phyloP scores from a whole-genome alignment of 2,797 vertebrate species.

The Clarias laeviceps region DNA sequence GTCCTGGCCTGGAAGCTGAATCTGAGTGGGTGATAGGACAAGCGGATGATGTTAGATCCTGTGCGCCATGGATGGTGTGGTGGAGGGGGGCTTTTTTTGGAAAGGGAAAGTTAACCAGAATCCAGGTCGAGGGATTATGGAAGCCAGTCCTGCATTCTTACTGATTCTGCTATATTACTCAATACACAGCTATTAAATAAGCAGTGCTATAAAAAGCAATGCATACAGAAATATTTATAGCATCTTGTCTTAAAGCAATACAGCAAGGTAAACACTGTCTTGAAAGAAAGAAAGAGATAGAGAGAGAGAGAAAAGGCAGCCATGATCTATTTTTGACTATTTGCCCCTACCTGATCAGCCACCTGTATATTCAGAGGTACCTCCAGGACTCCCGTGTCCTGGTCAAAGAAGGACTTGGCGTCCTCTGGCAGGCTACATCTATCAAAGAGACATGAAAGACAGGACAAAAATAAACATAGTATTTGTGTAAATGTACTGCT shows the following conservation, averaged over 20 bases:
- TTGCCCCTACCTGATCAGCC: slow-evolving; percentile 81
- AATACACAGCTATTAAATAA: slow-evolving; percentile 7
- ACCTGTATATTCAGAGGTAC: slow-evolving; percentile 80
- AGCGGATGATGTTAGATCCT: slow-evolving; percentile 34
- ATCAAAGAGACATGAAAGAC: slow-evolving; percentile 28
- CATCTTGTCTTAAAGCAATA: slow-evolving; percentile 16
- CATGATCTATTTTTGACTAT: slow-evolving; percentile 33
- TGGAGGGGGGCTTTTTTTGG: slow-evolving; percentile 57
- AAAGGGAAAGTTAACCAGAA: slow-evolving; percentile 48
- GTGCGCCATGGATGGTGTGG: slow-evolving; percentile 24
- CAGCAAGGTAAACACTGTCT: background rate
- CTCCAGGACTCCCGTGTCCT: slow-evolving; percentile 83
- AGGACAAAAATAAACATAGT: slow-evolving; percentile 13
- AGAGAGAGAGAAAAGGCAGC: background rate
- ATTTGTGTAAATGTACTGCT: background rate
- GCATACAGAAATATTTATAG: background rate
- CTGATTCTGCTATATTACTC: background rate
- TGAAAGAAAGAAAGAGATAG: slow-evolving; percentile 19
- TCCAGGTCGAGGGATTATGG: slow-evolving; percentile 64
- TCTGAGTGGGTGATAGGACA: slow-evolving; percentile 41
- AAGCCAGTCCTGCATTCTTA: background rate
- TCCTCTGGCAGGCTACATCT: slow-evolving; percentile 79
- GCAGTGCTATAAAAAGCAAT: background rate
- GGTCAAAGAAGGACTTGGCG: slow-evolving; percentile 79
- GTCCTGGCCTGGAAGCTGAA: slow-evolving; percentile 37